Conservation (phyloP, 2,113 vertebrate species). For the Anguilla japonica region DNA sequence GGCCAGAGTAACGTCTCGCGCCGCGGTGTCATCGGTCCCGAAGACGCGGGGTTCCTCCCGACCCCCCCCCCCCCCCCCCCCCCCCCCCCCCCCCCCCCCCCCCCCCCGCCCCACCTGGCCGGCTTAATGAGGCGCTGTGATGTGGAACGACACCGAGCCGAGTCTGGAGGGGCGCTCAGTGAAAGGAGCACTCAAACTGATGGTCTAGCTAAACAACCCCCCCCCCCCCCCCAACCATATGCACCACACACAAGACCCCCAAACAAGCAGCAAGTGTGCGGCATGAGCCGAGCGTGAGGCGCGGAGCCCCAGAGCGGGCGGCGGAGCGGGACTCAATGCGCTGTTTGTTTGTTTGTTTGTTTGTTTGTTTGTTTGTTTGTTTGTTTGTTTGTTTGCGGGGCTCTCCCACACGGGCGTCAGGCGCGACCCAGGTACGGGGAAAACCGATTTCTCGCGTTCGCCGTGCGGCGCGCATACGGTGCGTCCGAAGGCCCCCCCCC, state of each 20-base stretch:
- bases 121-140: not conserved
- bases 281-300: slow-evolving; percentile 8
- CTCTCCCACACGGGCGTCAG: not conserved
- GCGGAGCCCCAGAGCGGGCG: slow-evolving; percentile 8
- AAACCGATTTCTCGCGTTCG: not conserved
- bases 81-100: not conserved
- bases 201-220: slow-evolving; percentile 7
- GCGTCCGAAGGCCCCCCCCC: not conserved
- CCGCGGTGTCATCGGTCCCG: not conserved
- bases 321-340: slow-evolving; percentile 25
- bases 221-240: not conserved
- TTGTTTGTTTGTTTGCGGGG: slow-evolving; percentile 32
- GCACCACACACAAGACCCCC: not conserved
- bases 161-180: not conserved
- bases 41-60: not conserved
- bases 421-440: not conserved
- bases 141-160: not conserved
- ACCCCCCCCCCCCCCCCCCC: not conserved
- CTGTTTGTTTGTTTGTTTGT: slow-evolving; percentile 35
- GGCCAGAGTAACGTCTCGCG: not conserved
- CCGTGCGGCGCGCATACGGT: not conserved
- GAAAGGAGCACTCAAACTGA: slow-evolving; percentile 4
- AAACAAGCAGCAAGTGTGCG: slow-evolving; percentile 7
- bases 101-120: not conserved
- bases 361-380: slow-evolving; percentile 31